phyloP scores from a whole-genome alignment of 2,797 vertebrate species.

The Acropternis orthonyx region DNA sequence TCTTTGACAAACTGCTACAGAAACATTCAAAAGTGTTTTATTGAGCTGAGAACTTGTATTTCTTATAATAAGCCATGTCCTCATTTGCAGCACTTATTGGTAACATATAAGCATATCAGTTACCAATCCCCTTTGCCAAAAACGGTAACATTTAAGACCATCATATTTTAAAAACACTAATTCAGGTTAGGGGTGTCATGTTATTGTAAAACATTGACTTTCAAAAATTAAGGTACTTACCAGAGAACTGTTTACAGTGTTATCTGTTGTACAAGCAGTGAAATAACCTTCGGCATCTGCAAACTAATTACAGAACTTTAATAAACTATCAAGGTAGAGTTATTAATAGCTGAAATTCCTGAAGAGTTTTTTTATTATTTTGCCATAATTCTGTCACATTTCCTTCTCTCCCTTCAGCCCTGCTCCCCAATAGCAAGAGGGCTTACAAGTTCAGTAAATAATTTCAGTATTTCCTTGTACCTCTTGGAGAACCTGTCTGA shows the following conservation, averaged over 20 bases:
- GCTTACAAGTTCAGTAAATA: neutral
- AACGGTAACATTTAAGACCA: neutral
- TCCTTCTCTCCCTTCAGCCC: neutral
- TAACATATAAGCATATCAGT: neutral
- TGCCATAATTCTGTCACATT: neutral
- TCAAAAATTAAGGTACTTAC: conserved; percentile 75
- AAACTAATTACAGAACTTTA: conserved; percentile 80
- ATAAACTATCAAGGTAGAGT: neutral
- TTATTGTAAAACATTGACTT: neutral
- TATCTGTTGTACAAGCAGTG: conserved; percentile 85
- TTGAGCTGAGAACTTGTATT: neutral
- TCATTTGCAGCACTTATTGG: neutral
- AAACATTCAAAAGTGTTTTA: neutral
- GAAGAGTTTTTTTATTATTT: neutral
- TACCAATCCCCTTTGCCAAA: neutral
- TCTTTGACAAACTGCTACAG: neutral
- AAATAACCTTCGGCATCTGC: conserved; percentile 91
- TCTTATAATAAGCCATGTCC: neutral
- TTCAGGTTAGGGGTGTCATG: neutral
- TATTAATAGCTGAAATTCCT: neutral
- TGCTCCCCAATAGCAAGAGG: neutral
- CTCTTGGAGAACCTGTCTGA: neutral
- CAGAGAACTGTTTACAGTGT: conserved; percentile 84
- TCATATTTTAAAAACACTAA: neutral
- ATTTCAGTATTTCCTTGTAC: neutral